These are phyloP conservation scores for Hypsopygia costalis DNA, from an alignment of 2,888 invertebrate species.

Conservation along the genomic window DNA sequence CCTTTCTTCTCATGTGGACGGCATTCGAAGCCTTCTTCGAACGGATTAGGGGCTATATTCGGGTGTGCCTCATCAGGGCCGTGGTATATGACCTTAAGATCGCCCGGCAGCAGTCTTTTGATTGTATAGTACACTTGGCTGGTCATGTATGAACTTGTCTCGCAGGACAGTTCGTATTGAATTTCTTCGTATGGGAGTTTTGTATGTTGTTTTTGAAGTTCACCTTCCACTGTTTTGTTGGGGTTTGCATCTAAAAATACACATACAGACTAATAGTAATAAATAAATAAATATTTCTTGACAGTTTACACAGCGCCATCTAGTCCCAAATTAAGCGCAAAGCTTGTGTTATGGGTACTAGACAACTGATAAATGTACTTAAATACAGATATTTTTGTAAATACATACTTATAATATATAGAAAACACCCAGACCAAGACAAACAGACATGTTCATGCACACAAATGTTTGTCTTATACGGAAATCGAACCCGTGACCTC, in stretches of 20 bases:
- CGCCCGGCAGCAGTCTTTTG: constrained; percentile 90
- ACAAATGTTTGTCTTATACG: too few relatives aligned
- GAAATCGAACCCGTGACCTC: too few relatives aligned
- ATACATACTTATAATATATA: too few relatives aligned
- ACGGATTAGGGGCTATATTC: constrained; percentile 84
- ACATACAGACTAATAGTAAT: background rate
- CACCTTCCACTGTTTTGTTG: constrained; percentile 59
- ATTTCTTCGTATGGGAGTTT: constrained; percentile 55
- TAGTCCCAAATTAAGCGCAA: too few relatives aligned
- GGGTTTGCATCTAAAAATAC: constrained; percentile 59
- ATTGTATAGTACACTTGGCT: constrained; percentile 89
- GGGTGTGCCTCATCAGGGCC: constrained; percentile 62
- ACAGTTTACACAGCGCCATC: too few relatives aligned
- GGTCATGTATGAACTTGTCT: constrained; percentile 87
- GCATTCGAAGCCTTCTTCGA: constrained; percentile 82
- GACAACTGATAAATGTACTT: too few relatives aligned
- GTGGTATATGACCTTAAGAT: constrained; percentile 87
- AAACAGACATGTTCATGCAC: too few relatives aligned
- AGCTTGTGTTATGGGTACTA: too few relatives aligned
- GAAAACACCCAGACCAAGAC: too few relatives aligned
- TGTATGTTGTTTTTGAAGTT: constrained; percentile 50
- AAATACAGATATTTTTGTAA: too few relatives aligned
- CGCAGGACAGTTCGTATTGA: constrained; percentile 82
- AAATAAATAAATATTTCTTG: too few relatives aligned
- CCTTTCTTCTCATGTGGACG: constrained; percentile 86